Conservation (phyloP, 2,113 vertebrate genomes). For the Salminus brasiliensis region DNA sequence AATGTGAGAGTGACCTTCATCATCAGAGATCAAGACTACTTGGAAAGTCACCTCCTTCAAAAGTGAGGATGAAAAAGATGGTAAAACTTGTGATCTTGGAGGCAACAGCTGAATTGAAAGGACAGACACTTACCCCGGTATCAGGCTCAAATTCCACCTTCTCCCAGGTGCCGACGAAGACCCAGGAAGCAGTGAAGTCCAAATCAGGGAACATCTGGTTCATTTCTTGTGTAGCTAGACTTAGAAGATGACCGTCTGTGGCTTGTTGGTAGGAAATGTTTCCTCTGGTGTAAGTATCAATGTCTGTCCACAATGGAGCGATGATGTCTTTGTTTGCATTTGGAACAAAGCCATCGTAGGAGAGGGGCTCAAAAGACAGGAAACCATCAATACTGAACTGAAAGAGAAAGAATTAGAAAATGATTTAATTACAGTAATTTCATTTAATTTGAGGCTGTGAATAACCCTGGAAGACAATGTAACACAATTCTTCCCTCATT, state of each 20-base stretch:
- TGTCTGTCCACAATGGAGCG: constrained; percentile 23
- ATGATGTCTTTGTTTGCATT: neutral
- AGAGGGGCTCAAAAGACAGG: neutral
- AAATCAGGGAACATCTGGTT: neutral
- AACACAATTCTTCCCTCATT: no score
- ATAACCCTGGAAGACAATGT: no score
- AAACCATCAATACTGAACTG: constrained; percentile 16
- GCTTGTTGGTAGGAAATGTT: constrained; percentile 20
- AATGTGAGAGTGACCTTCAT: neutral
- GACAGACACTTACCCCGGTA: neutral
- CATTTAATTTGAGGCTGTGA: no score
- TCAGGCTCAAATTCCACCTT: neutral
- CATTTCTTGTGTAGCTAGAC: neutral
- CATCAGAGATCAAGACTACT: neutral
- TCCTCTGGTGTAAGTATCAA: neutral
- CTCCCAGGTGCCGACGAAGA: constrained; percentile 19
- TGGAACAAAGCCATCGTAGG: neutral
- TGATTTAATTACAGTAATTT: no score
- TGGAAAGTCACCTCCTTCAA: constrained; percentile 17
- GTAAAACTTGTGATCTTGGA: neutral
- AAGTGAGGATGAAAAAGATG: constrained; percentile 10
- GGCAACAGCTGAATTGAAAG: neutral
- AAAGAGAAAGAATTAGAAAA: neutral
- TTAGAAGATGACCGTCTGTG: constrained; percentile 2
- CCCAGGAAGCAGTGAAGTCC: neutral